Evolutionary conservation across 92 coral and sea anemone species (phyloP).

Genomic region (Palythoa grandis): DNA sequence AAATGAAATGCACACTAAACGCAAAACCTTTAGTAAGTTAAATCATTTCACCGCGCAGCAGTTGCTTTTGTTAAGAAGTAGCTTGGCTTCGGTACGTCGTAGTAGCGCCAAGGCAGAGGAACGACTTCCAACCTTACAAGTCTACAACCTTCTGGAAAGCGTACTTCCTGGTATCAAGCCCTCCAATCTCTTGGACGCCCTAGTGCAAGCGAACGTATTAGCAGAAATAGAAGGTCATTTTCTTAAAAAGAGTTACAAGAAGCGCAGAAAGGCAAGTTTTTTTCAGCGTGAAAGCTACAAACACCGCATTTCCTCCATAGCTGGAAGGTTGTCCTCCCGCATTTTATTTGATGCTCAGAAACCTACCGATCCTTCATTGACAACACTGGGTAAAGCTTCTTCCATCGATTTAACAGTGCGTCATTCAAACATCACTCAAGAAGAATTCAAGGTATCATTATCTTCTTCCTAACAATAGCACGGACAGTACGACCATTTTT

Average conservation of each 20-base stretch:
- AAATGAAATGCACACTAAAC: slow-evolving; percentile 16
- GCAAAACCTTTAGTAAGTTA: slow-evolving; percentile 14
- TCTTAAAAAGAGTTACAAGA: slow-evolving; percentile 2
- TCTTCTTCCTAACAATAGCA: background rate
- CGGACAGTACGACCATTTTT: background rate
- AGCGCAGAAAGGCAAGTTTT: background rate
- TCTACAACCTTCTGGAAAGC: slow-evolving; percentile 17
- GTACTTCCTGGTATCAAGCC: slow-evolving; percentile 28
- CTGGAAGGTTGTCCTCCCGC: background rate
- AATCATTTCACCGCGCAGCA: slow-evolving; percentile 30
- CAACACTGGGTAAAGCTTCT: background rate
- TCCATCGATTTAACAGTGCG: background rate
- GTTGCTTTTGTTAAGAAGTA: slow-evolving; percentile 14
- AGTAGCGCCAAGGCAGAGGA: background rate
- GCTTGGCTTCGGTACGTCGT: slow-evolving; percentile 6
- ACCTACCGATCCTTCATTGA: background rate
- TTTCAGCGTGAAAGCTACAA: background rate
- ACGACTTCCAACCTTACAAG: slow-evolving; percentile 29
- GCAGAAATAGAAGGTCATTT: background rate
- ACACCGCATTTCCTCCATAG: background rate
- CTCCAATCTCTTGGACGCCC: background rate
- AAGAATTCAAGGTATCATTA: background rate
- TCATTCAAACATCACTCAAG: background rate
- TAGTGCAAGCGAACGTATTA: slow-evolving; percentile 6
- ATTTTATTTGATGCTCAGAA: background rate